Evolutionary conservation across 1,140 invertebrate genomes (phyloP), one percentile per base, ranked within the genome.

Genomic region (Trypoxylus dichotomus): DNA sequence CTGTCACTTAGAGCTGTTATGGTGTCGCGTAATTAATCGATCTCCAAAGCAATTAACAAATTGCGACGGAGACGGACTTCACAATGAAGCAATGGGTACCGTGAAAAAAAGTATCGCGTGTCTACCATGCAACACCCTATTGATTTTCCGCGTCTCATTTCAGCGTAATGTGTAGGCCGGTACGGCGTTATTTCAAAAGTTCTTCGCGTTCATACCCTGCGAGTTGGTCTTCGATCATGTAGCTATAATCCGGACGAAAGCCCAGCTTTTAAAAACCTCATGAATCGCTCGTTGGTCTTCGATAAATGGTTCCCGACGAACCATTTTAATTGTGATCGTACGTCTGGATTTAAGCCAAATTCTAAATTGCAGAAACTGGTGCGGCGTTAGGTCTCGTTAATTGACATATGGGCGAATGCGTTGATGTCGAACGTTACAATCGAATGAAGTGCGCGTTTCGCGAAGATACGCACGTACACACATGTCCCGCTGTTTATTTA

Each of bases 31-130:
- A n/a, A 27, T 63, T 63, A 63, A 63, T 63, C 58, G 58, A 63
- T 63, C 58, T 63, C 25, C 58, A 27, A 63, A 24, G 58, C 25
- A 63, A 63, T 63, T 63, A 63, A 19, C 58, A 63, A 63, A 63
- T 63, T 63, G 58, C 58, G 8, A 63, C 58, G 43, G 43, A n/a
- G 10, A 13, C 43, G 10, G 15, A 47, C 43, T 47, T 47, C 3
- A n/a, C 11, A 47, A 47, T 47, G 43, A 47, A 47, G 15, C 32
- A 32, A 32, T n/a, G 43, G 2, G 43, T 47, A 47, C 11, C 3
- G 1, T 47, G 15, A 13, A 47, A 47, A 47, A 27, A 63, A 63
- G 19, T n/a, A 63, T 63, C 19, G 58, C 58, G 58, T 63, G 58
- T 63, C 58, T 63, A 54, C 19, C 47, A 27, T 27, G 19, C 58